phyloP scores from a whole-genome alignment of 1,140 invertebrate genomes.

The Brachionus calyciflorus region DNA sequence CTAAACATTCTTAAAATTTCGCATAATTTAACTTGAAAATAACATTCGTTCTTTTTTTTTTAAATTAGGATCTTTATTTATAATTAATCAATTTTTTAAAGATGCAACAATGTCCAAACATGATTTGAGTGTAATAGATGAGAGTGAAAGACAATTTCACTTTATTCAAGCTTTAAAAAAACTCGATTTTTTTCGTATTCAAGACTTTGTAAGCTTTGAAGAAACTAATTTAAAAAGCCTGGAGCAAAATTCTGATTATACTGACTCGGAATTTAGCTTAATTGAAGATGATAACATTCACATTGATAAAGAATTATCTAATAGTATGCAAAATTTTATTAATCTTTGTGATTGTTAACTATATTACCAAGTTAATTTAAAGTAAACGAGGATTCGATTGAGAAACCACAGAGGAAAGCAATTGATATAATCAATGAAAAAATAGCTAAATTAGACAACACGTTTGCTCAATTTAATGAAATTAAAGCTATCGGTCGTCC shows the following conservation, averaged over 20 bases:
- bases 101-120: not conserved
- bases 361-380: not conserved
- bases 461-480: not conserved
- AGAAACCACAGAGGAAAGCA: not conserved
- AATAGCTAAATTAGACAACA: conserved; percentile 3
- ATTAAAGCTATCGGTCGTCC: not conserved
- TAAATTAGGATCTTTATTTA: too few relatives aligned
- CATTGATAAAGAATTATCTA: conserved; percentile 2
- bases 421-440: conserved; percentile 39
- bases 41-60: too few relatives aligned
- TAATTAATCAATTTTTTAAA: too few relatives aligned
- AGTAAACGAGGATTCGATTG: not conserved
- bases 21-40: too few relatives aligned
- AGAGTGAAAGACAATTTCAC: conserved; percentile 42
- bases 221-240: conserved; percentile 24
- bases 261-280: not conserved
- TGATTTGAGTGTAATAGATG: conserved; percentile 18
- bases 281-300: not conserved
- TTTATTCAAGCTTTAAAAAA: conserved; percentile 30
- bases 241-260: not conserved
- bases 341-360: not conserved
- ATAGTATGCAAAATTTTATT: not conserved
- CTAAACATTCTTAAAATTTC: too few relatives aligned
- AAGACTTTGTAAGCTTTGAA: conserved; percentile 9
- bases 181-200: conserved; percentile 21